Evolutionary conservation across 2,888 invertebrate species (phyloP), one percentile per base, ranked within the genome.

Genomic region (Cerastis leucographa): DNA sequence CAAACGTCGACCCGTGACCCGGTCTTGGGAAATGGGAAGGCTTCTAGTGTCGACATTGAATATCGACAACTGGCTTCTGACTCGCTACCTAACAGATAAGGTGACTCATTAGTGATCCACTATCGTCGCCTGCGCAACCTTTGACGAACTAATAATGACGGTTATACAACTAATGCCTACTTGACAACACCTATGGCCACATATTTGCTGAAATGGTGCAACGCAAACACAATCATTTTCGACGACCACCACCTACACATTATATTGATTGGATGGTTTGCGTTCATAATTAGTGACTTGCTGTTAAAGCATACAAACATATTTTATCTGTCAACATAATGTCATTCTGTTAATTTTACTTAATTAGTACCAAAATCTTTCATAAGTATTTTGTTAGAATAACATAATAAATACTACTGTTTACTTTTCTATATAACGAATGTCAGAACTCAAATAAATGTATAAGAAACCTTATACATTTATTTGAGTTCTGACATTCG

Each of bases 1-100:
- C 95, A 96, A 91, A 88, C 88, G 87, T 56, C 91, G 95, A 95
- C 94, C 95, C 89, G 84, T 92, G 94, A 94, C 94, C 94, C 85
- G 89, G 70, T 90, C 91, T 93, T 92, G 83, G 86, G 92, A 92
- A 93, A 93, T 94, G 92, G 91, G 92, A 92, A 89, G 88, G 81
- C 83, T 89, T 89, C 84, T 89, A 29, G 85, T 89, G 85, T 74
- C 84, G 85, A 89, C 83, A 87, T 90, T 91, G 89, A 90, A 90
- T 84, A 82, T 83, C 74, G 72, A 81, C 66, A 80, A 66, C 71
- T 80, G 49, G 66, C 64, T 79, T 83, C 71, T 84, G 74, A 74
- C 76, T 76, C 64, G 70, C 74, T 71, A 76, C 73, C 49, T 65
- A 54, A 74, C 61, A n/a, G 56, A 72, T 74, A 76, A 74, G 40